A percentile compares a stretch with the other conserved stretches of the same genome.
Evolutionary conservation across 1,140 invertebrate species (phyloP).

Genomic region (Papilio aristodemus): DNA sequence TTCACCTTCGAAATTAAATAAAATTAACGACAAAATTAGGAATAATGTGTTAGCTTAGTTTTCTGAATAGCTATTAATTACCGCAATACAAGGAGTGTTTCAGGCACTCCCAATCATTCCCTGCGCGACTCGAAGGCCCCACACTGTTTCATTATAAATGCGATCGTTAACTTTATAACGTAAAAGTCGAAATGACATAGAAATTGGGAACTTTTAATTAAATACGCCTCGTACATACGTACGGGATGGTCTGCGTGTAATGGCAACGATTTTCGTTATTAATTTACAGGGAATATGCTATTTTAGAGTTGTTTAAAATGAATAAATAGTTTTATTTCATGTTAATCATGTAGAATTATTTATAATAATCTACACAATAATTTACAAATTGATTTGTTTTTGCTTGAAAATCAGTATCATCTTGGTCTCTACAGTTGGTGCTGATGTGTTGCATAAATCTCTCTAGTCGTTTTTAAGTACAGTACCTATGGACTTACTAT

Average conservation of each 20-base stretch:
- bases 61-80: neutral
- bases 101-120: neutral
- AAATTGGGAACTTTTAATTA: conserved; percentile 22
- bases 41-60: neutral
- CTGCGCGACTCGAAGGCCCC: neutral
- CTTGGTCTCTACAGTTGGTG: too few relatives aligned
- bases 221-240: neutral
- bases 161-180: conserved; percentile 15
- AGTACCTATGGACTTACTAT: too few relatives aligned
- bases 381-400: too few relatives aligned
- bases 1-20: too few relatives aligned
- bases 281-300: neutral
- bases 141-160: neutral
- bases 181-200: conserved; percentile 9
- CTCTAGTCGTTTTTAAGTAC: too few relatives aligned
- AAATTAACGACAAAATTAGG: too few relatives aligned
- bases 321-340: too few relatives aligned
- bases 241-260: neutral
- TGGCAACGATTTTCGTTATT: neutral
- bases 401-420: too few relatives aligned
- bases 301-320: neutral
- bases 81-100: neutral
- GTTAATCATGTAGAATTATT: too few relatives aligned
- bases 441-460: too few relatives aligned
- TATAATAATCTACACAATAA: too few relatives aligned